Evolutionary conservation across 1,140 invertebrate genomes (phyloP), one percentile per base, ranked within the genome.

Genomic region (Caenorhabditis inopinata): DNA sequence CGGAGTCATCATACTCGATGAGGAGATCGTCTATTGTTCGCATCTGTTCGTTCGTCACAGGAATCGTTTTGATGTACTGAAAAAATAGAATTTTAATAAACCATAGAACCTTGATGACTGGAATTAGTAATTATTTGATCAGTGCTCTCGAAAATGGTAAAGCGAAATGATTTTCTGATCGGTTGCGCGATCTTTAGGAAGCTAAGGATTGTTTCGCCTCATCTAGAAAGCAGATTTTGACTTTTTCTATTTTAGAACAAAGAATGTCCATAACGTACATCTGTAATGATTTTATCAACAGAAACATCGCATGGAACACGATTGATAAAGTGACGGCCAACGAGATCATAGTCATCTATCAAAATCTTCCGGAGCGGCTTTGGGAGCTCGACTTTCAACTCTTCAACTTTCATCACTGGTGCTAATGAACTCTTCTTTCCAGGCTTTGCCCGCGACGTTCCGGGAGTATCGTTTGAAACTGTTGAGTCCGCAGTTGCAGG

Each of bases 51-150:
- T 32, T 35, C 2, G 9, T 38, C 3, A 42, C 58, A 1, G 58
- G 32, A 0, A 68, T 35, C 1, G 58, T 68, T 38, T 68, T 68
- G 58, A 68, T 68, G 58, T 68, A 68, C 58, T 68, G 58, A 68
- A 68, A 68, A 68, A 25, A 9, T 51, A 25, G 48, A 9, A 25
- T n/a, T 53, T 25, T 58, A 32, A 16, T 6, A 25, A 1, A n/a
- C n/a, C n/a, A n/a, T n/a, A n/a, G n/a, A n/a, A n/a, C n/a, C n/a
- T n/a, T n/a, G n/a, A n/a, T n/a, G n/a, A n/a, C n/a, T n/a, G n/a
- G n/a, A n/a, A n/a, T n/a, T n/a, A n/a, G n/a, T n/a, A n/a, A n/a
- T n/a, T n/a, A n/a, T n/a, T n/a, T n/a, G n/a, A n/a, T n/a, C n/a
- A n/a, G n/a, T n/a, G n/a, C n/a, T n/a, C n/a, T n/a, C n/a, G n/a